Conservation (phyloP, 2,797 vertebrate species). For the Erethizon dorsatum region DNA sequence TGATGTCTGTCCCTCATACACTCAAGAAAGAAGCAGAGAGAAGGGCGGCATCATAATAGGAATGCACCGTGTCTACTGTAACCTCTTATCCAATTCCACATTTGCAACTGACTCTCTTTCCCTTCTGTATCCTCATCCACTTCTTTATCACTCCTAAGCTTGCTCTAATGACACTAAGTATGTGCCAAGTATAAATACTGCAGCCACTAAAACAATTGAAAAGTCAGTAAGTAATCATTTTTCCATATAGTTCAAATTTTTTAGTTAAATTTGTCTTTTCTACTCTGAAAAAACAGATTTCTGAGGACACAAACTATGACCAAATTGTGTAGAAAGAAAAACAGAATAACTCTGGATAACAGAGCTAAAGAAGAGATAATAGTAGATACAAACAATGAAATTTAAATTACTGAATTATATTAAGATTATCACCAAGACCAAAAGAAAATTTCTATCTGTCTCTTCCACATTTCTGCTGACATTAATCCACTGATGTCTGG, state of each 20-base stretch:
- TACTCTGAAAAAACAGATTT: background rate
- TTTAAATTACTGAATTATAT: slow-evolving; percentile 4
- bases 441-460: background rate
- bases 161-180: background rate
- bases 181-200: background rate
- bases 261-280: background rate
- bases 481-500: background rate
- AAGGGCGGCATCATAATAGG: background rate
- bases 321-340: background rate
- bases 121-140: background rate
- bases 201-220: background rate
- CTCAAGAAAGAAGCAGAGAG: background rate
- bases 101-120: background rate
- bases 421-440: background rate
- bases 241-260: background rate
- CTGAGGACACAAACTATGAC: background rate
- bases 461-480: background rate
- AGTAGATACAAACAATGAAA: background rate
- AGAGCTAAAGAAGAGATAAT: background rate
- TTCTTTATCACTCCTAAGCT: background rate
- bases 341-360: background rate
- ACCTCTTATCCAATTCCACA: background rate
- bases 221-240: background rate
- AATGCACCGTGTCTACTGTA: background rate
- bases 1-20: background rate